Evolutionary conservation across 1,140 invertebrate genomes (phyloP).

Genomic region (Lanistes nyassanus): DNA sequence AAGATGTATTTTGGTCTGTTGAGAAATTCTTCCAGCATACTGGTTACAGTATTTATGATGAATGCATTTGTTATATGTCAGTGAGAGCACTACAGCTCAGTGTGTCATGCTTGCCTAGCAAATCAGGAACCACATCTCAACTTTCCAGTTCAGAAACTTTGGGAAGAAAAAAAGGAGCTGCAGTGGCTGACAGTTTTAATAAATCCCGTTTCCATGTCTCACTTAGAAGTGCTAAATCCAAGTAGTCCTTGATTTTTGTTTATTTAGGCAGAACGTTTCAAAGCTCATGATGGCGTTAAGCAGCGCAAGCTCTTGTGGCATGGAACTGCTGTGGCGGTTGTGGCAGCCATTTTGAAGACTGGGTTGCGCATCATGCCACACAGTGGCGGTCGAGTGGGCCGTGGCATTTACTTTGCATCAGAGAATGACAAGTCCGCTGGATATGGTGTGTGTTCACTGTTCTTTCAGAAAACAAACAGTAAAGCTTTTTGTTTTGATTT

Average conservation of each 20-base stretch:
- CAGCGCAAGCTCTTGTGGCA: constrained; percentile 69
- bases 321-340: constrained; percentile 70
- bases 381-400: constrained; percentile 68
- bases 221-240: too few species aligned
- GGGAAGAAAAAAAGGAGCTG: too few species aligned
- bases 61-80: too few species aligned
- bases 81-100: too few species aligned
- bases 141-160: too few species aligned
- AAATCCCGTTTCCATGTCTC: too few species aligned
- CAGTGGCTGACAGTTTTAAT: too few species aligned
- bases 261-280: constrained; percentile 52
- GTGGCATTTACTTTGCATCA: constrained; percentile 70
- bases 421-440: constrained; percentile 66
- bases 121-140: too few species aligned
- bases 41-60: too few species aligned
- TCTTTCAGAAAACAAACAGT: not conserved
- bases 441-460: constrained; percentile 55
- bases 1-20: too few species aligned
- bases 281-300: constrained; percentile 54
- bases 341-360: constrained; percentile 69
- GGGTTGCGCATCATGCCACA: constrained; percentile 70
- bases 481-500: not conserved
- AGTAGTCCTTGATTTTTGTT: not conserved
- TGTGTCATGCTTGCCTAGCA: too few species aligned
- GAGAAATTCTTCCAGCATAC: too few species aligned